phyloP scores from a whole-genome alignment of 2,888 invertebrate species.

The Pachymerium ferrugineum region DNA sequence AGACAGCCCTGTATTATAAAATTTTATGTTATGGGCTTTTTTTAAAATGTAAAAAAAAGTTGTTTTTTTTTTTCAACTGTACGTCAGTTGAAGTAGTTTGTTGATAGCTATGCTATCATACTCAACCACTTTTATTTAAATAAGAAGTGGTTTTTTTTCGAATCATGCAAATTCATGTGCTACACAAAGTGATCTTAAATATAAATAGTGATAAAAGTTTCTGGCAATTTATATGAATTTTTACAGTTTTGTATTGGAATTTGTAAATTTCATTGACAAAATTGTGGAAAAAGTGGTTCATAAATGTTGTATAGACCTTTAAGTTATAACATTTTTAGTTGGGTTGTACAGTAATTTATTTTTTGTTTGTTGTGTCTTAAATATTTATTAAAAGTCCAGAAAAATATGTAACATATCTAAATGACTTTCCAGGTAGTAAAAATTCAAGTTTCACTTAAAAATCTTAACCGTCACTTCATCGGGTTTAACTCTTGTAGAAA shows the following conservation, averaged over 20 bases:
- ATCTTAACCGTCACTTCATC: no score
- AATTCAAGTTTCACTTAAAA: no score
- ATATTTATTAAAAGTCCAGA: background rate
- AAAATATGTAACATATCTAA: background rate
- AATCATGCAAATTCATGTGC: background rate
- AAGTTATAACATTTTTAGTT: background rate
- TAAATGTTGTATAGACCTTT: no score
- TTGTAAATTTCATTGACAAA: background rate
- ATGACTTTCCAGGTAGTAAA: no score
- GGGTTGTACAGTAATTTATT: constrained; percentile 1
- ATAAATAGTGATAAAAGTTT: background rate
- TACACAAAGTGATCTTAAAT: background rate
- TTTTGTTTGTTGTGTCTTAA: background rate
- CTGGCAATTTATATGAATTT: background rate
- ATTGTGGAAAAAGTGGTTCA: background rate
- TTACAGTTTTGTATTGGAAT: constrained; percentile 2
- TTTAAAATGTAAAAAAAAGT: background rate
- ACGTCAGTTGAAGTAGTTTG: background rate
- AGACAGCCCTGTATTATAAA: background rate
- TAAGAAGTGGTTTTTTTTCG: background rate
- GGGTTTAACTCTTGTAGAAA: no score
- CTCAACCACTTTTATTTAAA: background rate
- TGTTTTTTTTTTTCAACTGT: background rate
- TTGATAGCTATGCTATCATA: constrained; percentile 2
- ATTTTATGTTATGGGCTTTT: background rate